Conservation (phyloP, 2,797 vertebrate species). For the Cossypha niveicapilla region DNA sequence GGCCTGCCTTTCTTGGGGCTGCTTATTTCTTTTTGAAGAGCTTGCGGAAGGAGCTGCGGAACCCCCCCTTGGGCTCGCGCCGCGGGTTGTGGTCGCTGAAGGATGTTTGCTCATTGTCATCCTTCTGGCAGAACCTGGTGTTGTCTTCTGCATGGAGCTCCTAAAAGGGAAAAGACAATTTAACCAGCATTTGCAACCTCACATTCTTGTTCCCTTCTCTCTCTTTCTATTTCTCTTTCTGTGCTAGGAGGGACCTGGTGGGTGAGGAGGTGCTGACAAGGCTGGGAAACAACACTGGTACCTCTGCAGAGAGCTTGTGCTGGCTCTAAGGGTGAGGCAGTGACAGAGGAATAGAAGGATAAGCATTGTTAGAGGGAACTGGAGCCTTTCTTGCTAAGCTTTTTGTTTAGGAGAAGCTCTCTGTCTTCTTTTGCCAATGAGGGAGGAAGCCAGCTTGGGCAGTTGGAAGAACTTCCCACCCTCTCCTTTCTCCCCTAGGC, state of each 20-base stretch:
- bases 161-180: constrained; percentile 76
- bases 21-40: constrained; percentile 99
- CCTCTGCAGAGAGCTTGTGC: neutral
- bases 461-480: neutral
- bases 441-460: neutral
- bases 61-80: constrained; percentile 92
- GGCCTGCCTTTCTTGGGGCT: constrained; percentile 66
- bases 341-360: neutral
- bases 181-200: constrained; percentile 63
- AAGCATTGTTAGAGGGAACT: neutral
- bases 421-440: neutral
- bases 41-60: constrained; percentile 96
- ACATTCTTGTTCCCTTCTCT: constrained; percentile 28
- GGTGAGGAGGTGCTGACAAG: constrained; percentile 7
- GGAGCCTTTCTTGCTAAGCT: neutral
- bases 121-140: constrained; percentile 81
- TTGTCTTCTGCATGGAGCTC: constrained; percentile 82
- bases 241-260: neutral
- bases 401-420: neutral
- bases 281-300: neutral
- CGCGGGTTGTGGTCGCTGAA: constrained; percentile 91
- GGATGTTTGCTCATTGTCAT: constrained; percentile 82
- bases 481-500: neutral
- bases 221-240: neutral
- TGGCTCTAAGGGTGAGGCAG: neutral